These are phyloP conservation scores for Cyphomyrmex costatus DNA, from an alignment of 1,140 invertebrate species.

Conservation along the genomic window DNA sequence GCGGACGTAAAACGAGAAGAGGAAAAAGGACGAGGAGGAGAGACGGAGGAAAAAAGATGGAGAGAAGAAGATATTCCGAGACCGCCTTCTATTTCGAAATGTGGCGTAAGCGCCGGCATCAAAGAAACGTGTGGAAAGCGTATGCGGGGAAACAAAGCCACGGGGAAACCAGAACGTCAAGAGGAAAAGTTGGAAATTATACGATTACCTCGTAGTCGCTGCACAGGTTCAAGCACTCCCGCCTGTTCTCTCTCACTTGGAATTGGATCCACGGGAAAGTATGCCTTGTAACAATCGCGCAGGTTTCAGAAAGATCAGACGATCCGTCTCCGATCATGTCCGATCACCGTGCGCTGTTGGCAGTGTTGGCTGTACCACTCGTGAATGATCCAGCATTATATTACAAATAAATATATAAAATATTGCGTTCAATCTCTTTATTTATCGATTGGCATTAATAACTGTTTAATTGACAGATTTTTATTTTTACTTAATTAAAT, in stretches of 20 bases:
- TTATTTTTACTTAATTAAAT: neutral
- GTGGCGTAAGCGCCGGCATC: conserved; percentile 24
- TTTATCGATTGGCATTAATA: neutral
- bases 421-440: neutral
- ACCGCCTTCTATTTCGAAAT: conserved; percentile 58
- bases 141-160: conserved; percentile 48
- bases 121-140: conserved; percentile 43
- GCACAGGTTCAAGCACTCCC: conserved; percentile 15
- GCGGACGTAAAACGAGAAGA: neutral
- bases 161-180: conserved; percentile 22
- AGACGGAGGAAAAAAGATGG: conserved; percentile 34
- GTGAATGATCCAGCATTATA: neutral
- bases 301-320: conserved; percentile 17
- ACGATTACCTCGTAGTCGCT: conserved; percentile 23
- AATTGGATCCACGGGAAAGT: conserved; percentile 50
- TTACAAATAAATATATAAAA: neutral
- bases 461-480: neutral
- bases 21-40: neutral
- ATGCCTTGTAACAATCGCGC: conserved; percentile 33
- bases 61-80: conserved; percentile 59
- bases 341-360: neutral
- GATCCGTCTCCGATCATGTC: neutral
- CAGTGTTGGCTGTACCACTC: neutral
- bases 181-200: conserved; percentile 60
- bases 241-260: conserved; percentile 16